Percentiles rank a stretch among this genome's conserved stretches.
Evolutionary conservation across 2,888 invertebrate species (phyloP).

Genomic region (Monochamus alternatus): DNA sequence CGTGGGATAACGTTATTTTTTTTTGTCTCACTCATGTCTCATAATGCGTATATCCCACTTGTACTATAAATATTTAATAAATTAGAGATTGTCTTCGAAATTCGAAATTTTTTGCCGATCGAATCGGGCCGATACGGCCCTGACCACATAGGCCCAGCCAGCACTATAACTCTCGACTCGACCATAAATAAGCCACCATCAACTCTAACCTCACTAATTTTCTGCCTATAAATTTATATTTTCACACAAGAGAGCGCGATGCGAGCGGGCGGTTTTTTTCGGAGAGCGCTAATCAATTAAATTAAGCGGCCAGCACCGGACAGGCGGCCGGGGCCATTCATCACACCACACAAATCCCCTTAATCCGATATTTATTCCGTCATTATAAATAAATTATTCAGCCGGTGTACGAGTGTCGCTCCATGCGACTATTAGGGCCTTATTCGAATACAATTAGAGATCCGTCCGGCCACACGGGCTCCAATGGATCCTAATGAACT

Average conservation of each 20-base stretch:
- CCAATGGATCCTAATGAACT: conserved; percentile 70
- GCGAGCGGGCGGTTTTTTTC: conserved; percentile 46
- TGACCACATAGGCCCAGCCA: conserved; percentile 16
- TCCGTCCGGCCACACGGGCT: conserved; percentile 69
- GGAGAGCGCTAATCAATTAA: conserved; percentile 63
- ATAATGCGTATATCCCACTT: no score
- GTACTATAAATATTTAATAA: no score
- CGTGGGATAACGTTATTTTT: no score
- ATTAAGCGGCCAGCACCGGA: conserved; percentile 54
- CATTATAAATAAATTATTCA: conserved; percentile 72
- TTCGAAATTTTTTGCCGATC: background rate
- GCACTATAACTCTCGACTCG: conserved; percentile 37
- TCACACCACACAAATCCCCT: conserved; percentile 71
- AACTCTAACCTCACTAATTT: conserved; percentile 67
- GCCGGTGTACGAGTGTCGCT: conserved; percentile 64
- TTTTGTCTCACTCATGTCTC: no score
- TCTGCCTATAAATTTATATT: conserved; percentile 70
- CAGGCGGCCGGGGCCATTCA: conserved; percentile 63
- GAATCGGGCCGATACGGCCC: background rate
- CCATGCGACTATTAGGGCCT: conserved; percentile 69
- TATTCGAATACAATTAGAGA: conserved; percentile 71
- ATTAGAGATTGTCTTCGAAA: background rate
- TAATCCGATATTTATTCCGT: conserved; percentile 71
- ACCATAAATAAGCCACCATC: conserved; percentile 58
- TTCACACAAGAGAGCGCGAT: conserved; percentile 62